These are phyloP conservation scores for Crocuta crocuta DNA, from an alignment of 2,113 vertebrate genomes.

Conservation along the genomic window DNA sequence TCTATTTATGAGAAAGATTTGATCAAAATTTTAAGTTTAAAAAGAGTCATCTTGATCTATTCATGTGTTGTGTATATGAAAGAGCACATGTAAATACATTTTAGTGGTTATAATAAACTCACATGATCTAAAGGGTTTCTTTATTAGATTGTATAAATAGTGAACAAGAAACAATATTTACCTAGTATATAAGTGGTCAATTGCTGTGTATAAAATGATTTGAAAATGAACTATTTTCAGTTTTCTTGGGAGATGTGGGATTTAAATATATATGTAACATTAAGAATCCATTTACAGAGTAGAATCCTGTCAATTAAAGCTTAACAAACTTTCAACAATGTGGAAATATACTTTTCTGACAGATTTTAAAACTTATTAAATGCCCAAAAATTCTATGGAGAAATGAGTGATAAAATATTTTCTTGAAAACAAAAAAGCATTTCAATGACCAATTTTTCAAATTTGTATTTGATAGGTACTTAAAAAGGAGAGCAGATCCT, in stretches of 20 bases:
- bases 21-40: constrained; percentile 3
- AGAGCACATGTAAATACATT: neutral
- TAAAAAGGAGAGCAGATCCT: neutral
- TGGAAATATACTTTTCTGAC: neutral
- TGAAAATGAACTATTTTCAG: neutral
- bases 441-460: neutral
- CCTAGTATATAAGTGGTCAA: neutral
- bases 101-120: neutral
- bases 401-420: neutral
- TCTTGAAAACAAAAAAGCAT: neutral
- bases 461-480: neutral
- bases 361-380: neutral
- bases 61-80: neutral
- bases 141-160: neutral
- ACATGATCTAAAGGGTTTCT: neutral
- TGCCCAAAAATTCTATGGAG: neutral
- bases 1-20: neutral
- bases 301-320: neutral
- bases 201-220: neutral
- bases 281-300: neutral
- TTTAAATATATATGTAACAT: neutral
- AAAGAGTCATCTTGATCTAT: neutral
- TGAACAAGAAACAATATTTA: constrained; percentile 1
- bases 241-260: neutral
- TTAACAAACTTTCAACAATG: neutral